Evolutionary conservation across 1,140 invertebrate species (phyloP).

Genomic region (Trichogramma pretiosum): DNA sequence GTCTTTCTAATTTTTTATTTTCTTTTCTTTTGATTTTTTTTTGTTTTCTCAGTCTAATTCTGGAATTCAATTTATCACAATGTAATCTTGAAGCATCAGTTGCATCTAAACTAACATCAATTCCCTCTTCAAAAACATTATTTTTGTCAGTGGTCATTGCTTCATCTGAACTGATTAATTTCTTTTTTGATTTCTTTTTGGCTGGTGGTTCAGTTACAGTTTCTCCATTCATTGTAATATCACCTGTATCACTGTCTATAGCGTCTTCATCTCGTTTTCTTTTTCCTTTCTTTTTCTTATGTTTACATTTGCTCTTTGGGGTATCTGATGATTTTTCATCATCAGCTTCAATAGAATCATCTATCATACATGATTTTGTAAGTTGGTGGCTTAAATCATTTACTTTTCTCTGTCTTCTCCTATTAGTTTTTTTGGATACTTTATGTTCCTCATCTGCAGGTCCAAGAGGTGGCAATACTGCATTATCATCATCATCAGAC

Average conservation of each 20-base stretch:
- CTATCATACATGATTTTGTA: constrained; percentile 20
- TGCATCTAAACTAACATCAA: background rate
- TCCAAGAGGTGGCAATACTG: background rate
- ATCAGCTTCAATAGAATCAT: background rate
- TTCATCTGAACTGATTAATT: background rate
- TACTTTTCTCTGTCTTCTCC: constrained; percentile 19
- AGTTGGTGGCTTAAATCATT: constrained; percentile 21
- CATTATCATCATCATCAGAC: constrained; percentile 1
- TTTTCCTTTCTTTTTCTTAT: constrained; percentile 1
- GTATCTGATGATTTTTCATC: background rate
- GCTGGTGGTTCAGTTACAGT: no score
- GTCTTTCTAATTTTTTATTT: constrained; percentile 15
- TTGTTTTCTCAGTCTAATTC: constrained; percentile 23
- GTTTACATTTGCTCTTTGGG: background rate
- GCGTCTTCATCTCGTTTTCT: background rate
- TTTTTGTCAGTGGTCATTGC: background rate
- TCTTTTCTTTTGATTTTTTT: constrained; percentile 14
- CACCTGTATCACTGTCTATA: background rate
- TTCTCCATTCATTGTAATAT: background rate
- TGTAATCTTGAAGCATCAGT: background rate
- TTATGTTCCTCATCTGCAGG: background rate
- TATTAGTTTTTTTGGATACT: constrained; percentile 1
- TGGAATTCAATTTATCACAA: constrained; percentile 17
- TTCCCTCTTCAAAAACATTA: background rate
- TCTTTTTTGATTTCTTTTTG: constrained; percentile 7